phyloP scores from a whole-genome alignment of 2,888 invertebrate genomes.

The Pemphredon lugubris region DNA sequence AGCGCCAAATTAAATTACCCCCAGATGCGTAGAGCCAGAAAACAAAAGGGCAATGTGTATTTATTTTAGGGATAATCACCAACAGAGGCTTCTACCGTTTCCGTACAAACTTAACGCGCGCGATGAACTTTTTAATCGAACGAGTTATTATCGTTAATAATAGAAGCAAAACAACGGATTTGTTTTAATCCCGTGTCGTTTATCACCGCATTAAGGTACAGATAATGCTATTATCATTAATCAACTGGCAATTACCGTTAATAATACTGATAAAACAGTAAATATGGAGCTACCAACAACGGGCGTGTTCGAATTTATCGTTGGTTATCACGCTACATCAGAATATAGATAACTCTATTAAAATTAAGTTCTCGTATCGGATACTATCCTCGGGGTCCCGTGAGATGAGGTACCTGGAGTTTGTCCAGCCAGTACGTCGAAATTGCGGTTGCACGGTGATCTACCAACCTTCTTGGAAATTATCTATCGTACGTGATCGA shows the following conservation, averaged over 20 bases:
- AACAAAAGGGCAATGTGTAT: too few relatives aligned
- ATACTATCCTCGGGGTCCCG: background rate
- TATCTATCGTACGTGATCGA: background rate
- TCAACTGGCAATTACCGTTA: slow-evolving; percentile 12
- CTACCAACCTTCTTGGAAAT: background rate
- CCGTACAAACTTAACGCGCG: too few relatives aligned
- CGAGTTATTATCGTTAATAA: background rate
- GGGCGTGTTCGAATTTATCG: slow-evolving; percentile 10
- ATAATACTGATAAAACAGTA: slow-evolving; percentile 30
- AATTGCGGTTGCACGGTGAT: background rate
- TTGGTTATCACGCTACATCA: slow-evolving; percentile 13
- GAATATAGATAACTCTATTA: slow-evolving; percentile 32
- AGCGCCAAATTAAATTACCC: too few relatives aligned
- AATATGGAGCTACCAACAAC: background rate
- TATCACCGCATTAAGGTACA: slow-evolving; percentile 5
- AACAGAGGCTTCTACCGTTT: too few relatives aligned
- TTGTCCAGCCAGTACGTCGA: slow-evolving; percentile 6
- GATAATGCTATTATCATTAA: slow-evolving; percentile 12
- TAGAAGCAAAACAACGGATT: background rate
- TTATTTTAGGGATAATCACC: too few relatives aligned
- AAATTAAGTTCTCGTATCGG: slow-evolving; percentile 32
- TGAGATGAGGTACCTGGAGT: slow-evolving; percentile 4
- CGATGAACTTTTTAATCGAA: too few relatives aligned
- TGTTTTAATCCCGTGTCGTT: background rate
- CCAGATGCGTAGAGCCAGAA: too few relatives aligned